Percentiles rank a stretch among this genome's conserved stretches.
Conservation (phyloP, 2,888 invertebrate genomes). For the Hermaeophaga mercurialis region DNA sequence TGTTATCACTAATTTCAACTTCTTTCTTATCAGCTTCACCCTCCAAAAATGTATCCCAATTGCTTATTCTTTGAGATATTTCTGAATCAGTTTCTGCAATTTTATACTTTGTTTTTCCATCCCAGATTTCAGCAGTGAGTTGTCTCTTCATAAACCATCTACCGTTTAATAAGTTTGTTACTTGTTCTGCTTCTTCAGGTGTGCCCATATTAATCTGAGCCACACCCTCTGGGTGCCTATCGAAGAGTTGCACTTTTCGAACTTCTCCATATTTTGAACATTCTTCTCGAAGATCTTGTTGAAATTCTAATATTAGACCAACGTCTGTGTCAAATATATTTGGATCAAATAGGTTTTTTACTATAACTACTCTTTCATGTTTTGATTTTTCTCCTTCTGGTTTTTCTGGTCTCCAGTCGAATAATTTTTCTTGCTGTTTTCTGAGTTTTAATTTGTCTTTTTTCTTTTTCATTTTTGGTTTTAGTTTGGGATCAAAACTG, state of each 20-base stretch:
- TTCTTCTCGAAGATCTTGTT: constrained; percentile 88
- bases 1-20: constrained; percentile 12
- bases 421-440: constrained; percentile 90
- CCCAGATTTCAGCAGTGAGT: constrained; percentile 89
- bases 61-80: constrained; percentile 75
- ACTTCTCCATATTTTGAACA: constrained; percentile 91
- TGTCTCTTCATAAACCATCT: constrained; percentile 88
- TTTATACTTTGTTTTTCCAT: constrained; percentile 87
- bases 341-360: constrained; percentile 92
- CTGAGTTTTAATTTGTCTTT: constrained; percentile 89
- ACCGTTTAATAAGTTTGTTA: constrained; percentile 84
- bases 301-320: constrained; percentile 85
- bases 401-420: constrained; percentile 97
- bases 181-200: constrained; percentile 90
- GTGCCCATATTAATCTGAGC: constrained; percentile 89
- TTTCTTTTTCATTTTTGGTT: constrained; percentile 88
- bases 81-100: constrained; percentile 91
- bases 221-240: constrained; percentile 93
- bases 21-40: constrained; percentile 55
- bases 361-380: constrained; percentile 88
- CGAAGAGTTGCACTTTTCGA: constrained; percentile 87
- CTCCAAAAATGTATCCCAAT: constrained; percentile 87
- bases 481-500: constrained; percentile 87
- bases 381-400: constrained; percentile 83
- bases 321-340: constrained; percentile 90